Evolutionary conservation across 92 coral and sea anemone genomes (phyloP).

Genomic region (Paramuricea clavata): DNA sequence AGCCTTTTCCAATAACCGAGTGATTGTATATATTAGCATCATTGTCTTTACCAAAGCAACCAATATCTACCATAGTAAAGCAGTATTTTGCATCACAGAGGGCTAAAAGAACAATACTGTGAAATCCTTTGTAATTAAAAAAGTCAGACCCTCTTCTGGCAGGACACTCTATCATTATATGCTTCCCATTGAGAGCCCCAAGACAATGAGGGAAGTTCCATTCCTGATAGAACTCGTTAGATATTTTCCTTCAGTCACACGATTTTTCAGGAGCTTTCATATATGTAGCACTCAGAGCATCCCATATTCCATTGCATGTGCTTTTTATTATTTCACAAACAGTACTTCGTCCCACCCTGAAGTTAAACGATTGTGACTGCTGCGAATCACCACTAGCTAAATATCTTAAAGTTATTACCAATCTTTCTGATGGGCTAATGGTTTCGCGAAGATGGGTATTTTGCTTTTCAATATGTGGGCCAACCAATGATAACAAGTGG

Average conservation of each 20-base stretch:
- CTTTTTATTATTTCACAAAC: background rate
- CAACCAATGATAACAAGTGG: conserved; percentile 69
- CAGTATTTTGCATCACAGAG: conserved; percentile 61
- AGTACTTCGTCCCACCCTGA: conserved; percentile 33
- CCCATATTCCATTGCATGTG: conserved; percentile 5
- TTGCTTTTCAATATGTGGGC: conserved; percentile 51
- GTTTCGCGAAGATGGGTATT: conserved; percentile 36
- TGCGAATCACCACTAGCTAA: conserved; percentile 52
- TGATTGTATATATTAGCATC: conserved; percentile 38
- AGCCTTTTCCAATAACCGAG: background rate
- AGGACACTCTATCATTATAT: conserved; percentile 62
- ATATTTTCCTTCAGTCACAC: conserved; percentile 33
- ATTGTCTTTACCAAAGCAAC: conserved; percentile 62
- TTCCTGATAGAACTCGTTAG: conserved; percentile 39
- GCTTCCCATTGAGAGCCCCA: conserved; percentile 65
- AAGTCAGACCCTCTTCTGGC: conserved; percentile 40
- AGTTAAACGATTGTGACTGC: conserved; percentile 55
- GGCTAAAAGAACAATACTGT: conserved; percentile 69
- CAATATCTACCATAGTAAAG: conserved; percentile 62
- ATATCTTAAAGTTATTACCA: conserved; percentile 36
- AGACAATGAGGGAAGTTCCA: conserved; percentile 65
- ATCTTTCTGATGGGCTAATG: conserved; percentile 31
- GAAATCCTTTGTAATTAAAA: conserved; percentile 64
- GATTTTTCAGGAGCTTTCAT: conserved; percentile 21
- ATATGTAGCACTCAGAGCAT: background rate